Percentiles rank a stretch among this genome's conserved stretches.
Conservation (phyloP, 2,888 invertebrate species). For the Colostygia pectinataria region DNA sequence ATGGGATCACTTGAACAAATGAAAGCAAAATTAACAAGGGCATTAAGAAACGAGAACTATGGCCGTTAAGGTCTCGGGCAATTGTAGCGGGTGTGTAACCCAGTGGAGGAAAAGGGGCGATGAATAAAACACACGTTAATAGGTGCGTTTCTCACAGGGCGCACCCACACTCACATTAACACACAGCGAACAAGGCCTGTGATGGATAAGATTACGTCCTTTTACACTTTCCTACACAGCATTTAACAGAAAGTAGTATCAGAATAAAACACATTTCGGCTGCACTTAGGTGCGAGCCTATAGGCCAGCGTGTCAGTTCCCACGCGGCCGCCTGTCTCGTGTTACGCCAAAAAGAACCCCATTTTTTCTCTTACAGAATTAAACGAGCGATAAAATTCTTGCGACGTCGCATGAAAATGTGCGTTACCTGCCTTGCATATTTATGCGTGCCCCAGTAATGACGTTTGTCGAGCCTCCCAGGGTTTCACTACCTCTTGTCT, state of each 20-base stretch:
- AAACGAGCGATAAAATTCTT: constrained; percentile 82
- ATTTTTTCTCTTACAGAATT: constrained; percentile 80
- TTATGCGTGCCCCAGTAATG: constrained; percentile 80
- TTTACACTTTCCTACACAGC: constrained; percentile 36
- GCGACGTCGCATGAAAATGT: constrained; percentile 83
- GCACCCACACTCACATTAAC: constrained; percentile 59
- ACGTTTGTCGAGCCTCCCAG: constrained; percentile 74
- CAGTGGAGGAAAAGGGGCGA: constrained; percentile 60
- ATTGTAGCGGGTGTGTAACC: constrained; percentile 59
- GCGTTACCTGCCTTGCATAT: constrained; percentile 83
- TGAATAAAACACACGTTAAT: constrained; percentile 76
- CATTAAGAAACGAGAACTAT: constrained; percentile 65
- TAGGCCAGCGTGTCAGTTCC: constrained; percentile 68
- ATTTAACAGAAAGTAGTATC: constrained; percentile 77
- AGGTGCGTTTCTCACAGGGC: constrained; percentile 61
- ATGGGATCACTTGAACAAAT: constrained; percentile 55
- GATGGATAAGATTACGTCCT: constrained; percentile 72
- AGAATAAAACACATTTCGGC: constrained; percentile 66
- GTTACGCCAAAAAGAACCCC: constrained; percentile 75
- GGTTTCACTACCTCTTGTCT: constrained; percentile 74
- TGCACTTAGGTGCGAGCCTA: constrained; percentile 74
- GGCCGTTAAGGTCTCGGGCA: constrained; percentile 61
- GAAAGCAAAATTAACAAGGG: constrained; percentile 62
- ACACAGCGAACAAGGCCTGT: constrained; percentile 66
- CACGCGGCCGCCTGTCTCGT: constrained; percentile 73